Evolutionary conservation across 1,140 invertebrate species (phyloP), one percentile per base, ranked within the genome.

Genomic region (Brachionus paranguensis): DNA sequence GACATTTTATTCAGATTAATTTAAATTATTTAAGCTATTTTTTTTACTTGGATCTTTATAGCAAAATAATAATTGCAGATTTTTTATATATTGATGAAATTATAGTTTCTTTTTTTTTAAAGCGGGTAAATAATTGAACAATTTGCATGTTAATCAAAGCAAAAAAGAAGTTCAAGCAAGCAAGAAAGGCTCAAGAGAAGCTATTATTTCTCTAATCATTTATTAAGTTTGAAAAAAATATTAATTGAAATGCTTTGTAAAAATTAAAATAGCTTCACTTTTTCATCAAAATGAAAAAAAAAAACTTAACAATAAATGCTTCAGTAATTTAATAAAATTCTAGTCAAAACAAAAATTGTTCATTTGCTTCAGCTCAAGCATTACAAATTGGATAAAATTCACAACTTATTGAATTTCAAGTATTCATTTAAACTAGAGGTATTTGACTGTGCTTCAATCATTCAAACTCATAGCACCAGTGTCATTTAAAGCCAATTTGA

Each of bases 371-470:
- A 76, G 20, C 27, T 76, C 72, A 76, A 50, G 72, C 72, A 76
- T 50, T 50, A 50, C 72, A 50, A 76, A 76, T 76, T 76, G 24
- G 45, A 50, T n/a, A 43, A 74, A 76, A 50, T 76, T 76, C 24
- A 76, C 72, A 76, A 76, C 27, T 76, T 76, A 76, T 47, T 76
- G 43, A 76, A 47, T 76, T 50, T 76, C 8, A 50, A 76, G 72
- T 76, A 76, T 76, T 47, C 50, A 20, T 47, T 50, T 76, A 20
- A 24, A 27, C 17, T 24, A 37, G 45, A 76, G 72, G 72, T 76
- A 76, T 76, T 76, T 74, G 20, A 33, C 33, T 68, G 27, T 45
- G 33, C 33, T 72, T 17, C 33, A 72, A 72, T 72, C 41, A 41
- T 76, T 76, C 27, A 76, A 20, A 70, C 11, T 41, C 14, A 33